Percentiles rank a stretch among this genome's conserved stretches.
Conservation (phyloP, 2,888 invertebrate genomes). For the Caenorhabditis plicata region DNA sequence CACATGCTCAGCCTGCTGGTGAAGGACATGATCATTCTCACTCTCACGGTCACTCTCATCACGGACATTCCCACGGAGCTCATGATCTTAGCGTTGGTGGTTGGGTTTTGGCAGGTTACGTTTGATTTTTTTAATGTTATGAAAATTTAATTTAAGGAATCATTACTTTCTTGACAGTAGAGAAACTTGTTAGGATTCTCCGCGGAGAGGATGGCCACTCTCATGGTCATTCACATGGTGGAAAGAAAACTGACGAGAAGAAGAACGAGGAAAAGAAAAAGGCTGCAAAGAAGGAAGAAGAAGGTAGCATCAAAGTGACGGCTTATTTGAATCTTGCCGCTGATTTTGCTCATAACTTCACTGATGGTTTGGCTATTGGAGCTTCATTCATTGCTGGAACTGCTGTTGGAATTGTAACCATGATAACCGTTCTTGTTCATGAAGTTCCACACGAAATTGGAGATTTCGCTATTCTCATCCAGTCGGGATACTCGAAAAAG, state of each 20-base stretch:
- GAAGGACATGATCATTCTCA: constrained; percentile 76
- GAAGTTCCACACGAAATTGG: constrained; percentile 99
- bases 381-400: constrained; percentile 74
- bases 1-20: constrained; percentile 77
- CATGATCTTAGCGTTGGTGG: constrained; percentile 89
- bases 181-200: constrained; percentile 84
- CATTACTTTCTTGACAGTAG: constrained; percentile 70
- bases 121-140: background rate
- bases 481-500: constrained; percentile 88
- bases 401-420: constrained; percentile 74
- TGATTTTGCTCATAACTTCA: constrained; percentile 97
- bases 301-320: constrained; percentile 67
- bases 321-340: constrained; percentile 96
- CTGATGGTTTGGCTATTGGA: constrained; percentile 97
- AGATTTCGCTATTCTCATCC: constrained; percentile 96
- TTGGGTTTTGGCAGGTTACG: constrained; percentile 82
- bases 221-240: constrained; percentile 69
- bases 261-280: constrained; percentile 20
- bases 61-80: constrained; percentile 49
- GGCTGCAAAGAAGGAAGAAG: constrained; percentile 18
- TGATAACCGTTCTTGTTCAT: constrained; percentile 90
- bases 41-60: constrained; percentile 51
- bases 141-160: constrained; percentile 42
- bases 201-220: constrained; percentile 75
- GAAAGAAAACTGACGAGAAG: constrained; percentile 17